Conservation (phyloP, 2,888 invertebrate genomes). For the Drosophila quasianomalipes region DNA sequence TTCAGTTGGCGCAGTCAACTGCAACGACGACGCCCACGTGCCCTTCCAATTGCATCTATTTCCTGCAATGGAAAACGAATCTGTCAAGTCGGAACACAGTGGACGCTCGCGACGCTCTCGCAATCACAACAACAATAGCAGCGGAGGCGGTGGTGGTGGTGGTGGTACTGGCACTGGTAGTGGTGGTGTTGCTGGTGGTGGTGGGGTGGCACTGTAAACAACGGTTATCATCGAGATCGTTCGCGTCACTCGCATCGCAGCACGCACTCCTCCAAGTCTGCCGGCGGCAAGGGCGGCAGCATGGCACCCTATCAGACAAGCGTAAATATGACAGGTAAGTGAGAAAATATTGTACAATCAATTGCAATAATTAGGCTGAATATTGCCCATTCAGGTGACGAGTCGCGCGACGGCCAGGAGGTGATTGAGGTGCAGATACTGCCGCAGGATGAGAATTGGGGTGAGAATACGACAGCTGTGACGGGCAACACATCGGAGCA, state of each 20-base stretch:
- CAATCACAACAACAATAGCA: slow-evolving; percentile 86
- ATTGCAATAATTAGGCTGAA: not conserved
- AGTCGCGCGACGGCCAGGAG: slow-evolving; percentile 92
- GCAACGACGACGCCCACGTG: slow-evolving; percentile 50
- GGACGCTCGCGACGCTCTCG: slow-evolving; percentile 91
- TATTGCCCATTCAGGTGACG: slow-evolving; percentile 86
- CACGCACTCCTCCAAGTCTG: slow-evolving; percentile 87
- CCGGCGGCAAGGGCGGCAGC: slow-evolving; percentile 86
- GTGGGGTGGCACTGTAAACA: slow-evolving; percentile 83
- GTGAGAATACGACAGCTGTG: slow-evolving; percentile 98
- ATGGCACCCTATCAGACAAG: slow-evolving; percentile 96
- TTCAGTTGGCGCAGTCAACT: slow-evolving; percentile 17
- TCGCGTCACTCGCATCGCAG: slow-evolving; percentile 88
- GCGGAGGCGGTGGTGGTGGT: slow-evolving; percentile 60
- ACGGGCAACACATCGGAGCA: slow-evolving; percentile 98
- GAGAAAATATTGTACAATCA: not conserved
- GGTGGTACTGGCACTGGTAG: slow-evolving; percentile 74
- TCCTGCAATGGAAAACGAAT: slow-evolving; percentile 94
- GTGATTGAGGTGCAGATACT: slow-evolving; percentile 98
- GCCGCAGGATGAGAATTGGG: slow-evolving; percentile 99
- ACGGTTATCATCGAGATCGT: slow-evolving; percentile 87
- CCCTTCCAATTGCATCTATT: slow-evolving; percentile 22
- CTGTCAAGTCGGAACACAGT: slow-evolving; percentile 96
- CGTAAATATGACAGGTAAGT: slow-evolving; percentile 90
- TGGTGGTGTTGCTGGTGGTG: slow-evolving; percentile 76